Evolutionary conservation across 2,888 invertebrate genomes (phyloP).

Genomic region (Apamea monoglypha): DNA sequence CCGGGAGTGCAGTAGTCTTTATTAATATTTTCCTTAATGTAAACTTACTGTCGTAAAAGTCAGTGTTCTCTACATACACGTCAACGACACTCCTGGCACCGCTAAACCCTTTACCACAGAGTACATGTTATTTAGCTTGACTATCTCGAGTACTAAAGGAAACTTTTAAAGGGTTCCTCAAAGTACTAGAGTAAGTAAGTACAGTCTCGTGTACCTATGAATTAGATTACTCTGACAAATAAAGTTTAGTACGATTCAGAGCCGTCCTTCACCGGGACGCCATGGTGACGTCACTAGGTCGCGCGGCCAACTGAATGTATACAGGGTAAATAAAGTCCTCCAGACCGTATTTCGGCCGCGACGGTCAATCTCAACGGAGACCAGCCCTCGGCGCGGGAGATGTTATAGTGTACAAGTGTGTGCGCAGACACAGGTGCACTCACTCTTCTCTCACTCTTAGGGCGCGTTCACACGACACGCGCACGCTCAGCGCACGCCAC

Average conservation of each 20-base stretch:
- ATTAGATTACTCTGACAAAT: background rate
- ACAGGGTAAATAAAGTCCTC: no score
- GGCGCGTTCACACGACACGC: no score
- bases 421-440: no score
- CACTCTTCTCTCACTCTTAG: no score
- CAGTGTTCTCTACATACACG: background rate
- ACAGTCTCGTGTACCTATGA: background rate
- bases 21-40: background rate
- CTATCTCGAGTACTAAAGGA: constrained; percentile 9
- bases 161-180: constrained; percentile 20
- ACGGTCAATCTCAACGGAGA: no score
- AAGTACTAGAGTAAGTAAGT: constrained; percentile 13
- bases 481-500: no score
- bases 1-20: no score
- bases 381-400: no score
- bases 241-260: background rate
- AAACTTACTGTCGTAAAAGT: constrained; percentile 8
- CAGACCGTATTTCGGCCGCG: no score
- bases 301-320: background rate
- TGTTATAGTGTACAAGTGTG: no score
- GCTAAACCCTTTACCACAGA: constrained; percentile 18
- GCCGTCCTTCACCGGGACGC: background rate
- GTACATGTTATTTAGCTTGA: constrained; percentile 16
- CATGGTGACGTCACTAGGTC: background rate
- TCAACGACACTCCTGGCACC: constrained; percentile 17